Evolutionary conservation across 2,113 vertebrate genomes (phyloP).

Genomic region (Pomatorhinus ruficollis): DNA sequence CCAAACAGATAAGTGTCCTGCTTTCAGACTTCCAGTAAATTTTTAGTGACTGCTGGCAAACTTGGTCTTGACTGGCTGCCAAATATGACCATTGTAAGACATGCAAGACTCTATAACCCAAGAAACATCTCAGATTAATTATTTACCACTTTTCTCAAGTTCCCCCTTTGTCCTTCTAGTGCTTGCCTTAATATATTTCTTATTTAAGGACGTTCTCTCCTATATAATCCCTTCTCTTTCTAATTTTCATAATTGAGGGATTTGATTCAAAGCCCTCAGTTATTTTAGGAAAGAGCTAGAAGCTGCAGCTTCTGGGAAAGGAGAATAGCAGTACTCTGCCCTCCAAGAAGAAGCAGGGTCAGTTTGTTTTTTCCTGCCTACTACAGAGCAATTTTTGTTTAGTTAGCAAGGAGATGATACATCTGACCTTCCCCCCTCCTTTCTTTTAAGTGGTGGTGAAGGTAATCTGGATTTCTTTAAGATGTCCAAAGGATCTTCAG

Average conservation of each 20-base stretch:
- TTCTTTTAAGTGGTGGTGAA: background rate
- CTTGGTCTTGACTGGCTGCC: background rate
- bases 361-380: background rate
- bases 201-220: background rate
- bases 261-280: background rate
- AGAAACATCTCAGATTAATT: background rate
- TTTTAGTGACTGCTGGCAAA: background rate
- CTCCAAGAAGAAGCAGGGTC: background rate
- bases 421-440: rapidly evolving
- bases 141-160: background rate
- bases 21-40: background rate
- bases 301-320: background rate
- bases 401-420: background rate
- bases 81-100: background rate
- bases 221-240: background rate
- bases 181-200: background rate
- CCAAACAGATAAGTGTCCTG: background rate
- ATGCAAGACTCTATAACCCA: background rate
- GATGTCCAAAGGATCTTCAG: background rate
- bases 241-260: background rate
- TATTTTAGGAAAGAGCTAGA: background rate
- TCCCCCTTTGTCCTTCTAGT: background rate
- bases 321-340: background rate
- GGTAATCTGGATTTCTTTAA: background rate
- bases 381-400: background rate